phyloP scores from a whole-genome alignment of 2,797 vertebrate genomes.

The Poecilia wingei region DNA sequence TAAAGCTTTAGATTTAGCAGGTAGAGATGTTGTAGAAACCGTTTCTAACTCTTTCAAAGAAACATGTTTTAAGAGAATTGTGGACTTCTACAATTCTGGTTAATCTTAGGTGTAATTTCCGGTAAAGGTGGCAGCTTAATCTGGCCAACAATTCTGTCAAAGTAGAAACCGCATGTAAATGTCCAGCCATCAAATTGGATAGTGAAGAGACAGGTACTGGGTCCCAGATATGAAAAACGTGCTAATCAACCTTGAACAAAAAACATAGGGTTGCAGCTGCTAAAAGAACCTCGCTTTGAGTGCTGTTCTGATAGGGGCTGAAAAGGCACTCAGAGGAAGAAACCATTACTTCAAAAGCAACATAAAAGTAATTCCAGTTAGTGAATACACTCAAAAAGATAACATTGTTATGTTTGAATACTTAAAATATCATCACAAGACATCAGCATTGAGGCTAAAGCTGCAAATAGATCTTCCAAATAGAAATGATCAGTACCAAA shows the following conservation, averaged over 20 bases:
- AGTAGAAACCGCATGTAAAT: not conserved
- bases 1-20: not conserved
- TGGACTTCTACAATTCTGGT: not conserved
- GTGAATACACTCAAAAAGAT: not conserved
- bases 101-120: not conserved
- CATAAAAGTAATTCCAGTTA: not conserved
- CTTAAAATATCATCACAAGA: not conserved
- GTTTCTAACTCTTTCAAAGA: conserved; percentile 21
- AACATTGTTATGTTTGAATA: not conserved
- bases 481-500: not conserved
- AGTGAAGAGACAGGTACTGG: not conserved
- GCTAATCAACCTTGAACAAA: not conserved
- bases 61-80: not conserved
- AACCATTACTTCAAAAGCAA: not conserved
- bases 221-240: not conserved
- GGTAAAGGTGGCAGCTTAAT: not conserved
- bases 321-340: not conserved
- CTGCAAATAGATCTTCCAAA: not conserved
- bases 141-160: not conserved
- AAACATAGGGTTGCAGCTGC: not conserved
- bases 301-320: not conserved
- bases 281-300: not conserved
- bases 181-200: not conserved
- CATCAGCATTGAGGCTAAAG: not conserved
- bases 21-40: conserved; percentile 16